Evolutionary conservation across 2,888 invertebrate species (phyloP), one percentile per base, ranked within the genome.

Genomic region (Chrysodeixis includens): DNA sequence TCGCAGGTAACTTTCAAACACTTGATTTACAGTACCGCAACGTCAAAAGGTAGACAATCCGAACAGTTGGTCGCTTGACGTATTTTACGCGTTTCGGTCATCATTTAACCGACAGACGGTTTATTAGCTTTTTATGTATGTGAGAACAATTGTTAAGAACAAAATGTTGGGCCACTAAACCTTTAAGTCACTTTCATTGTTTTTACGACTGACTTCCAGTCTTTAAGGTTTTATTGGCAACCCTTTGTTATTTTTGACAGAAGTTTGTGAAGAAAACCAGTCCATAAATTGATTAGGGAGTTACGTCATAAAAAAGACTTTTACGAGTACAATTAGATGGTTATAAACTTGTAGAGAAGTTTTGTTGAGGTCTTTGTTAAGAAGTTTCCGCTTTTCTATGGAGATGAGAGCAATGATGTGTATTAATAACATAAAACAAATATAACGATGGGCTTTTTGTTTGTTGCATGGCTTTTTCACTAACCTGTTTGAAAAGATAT

Each of bases 61-160:
- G 49, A 60, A 66, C 69, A 64, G 60, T 76, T 44, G 32, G 69
- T 56, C 44, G 72, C 73, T 79, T 81, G 72, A 84, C 82, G 81
- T 78, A 76, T 81, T 80, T 81, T 79, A 84, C 79, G 75, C 69
- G 70, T 74, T 73, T 76, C 69, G 64, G 74, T 80, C 81, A 86
- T 84, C 83, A 84, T 75, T 83, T 86, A 83, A 84, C 86, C 82
- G 83, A 79, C 83, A 82, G 79, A 82, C 75, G 76, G 83, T 92
- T 90, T 88, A 90, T 81, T 80, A 77, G 84, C 79, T 52, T 85
- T 91, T 92, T 91, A 91, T 88, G 84, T 82, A 86, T 86, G 88
- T 89, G 90, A 89, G 89, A 89, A 93, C 93, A 92, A 93, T 93
- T 90, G 92, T 87, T 84, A 81, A 80, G 73, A 89, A 85, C 90